Base-by-base conservation (phyloP, 2,113 vertebrate species). In the Bagarius yarrelli region DNA sequence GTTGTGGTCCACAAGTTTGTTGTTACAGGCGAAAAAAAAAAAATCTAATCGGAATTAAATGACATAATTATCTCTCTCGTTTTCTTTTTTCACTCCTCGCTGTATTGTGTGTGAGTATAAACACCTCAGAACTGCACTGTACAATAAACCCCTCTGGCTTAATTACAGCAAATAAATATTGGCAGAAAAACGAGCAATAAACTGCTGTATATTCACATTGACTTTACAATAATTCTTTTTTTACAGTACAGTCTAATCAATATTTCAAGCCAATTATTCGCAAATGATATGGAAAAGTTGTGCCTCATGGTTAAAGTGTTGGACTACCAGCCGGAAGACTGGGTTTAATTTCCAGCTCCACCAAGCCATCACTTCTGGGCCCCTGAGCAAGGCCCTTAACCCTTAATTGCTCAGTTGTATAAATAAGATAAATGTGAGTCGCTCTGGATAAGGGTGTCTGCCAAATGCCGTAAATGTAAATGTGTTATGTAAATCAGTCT, bases 181-280 rank as follows among this genome's bases (percentile, higher is more conserved):
- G 23, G 21, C 57, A 53, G 56, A 44, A 63, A 81, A 64, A 64
- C 27, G 9, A 60, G 34, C 52, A 59, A 53, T 44, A 81, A 81
- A 76, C 80, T 32, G 47, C 8, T 64, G 66, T 67, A 81, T 56
- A 66, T 36, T 63, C 30, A 74, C 70, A 55, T 14, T 11, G n/a
- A 74, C 71, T 55, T 74, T 66, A 75, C 50, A 47, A 60, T 55
- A 47, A 66, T 75, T 18, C 60, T 66, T 56, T 71, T 64, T 75
- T 81, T 73, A 63, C 56, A 73, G 69, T 73, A 19, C 21, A 59
- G 18, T n/a, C 21, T 69, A 63, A 40, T 73, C 79, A 16, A 81
- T 81, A 73, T 74, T 71, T 79, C 70, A 32, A 32, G 30, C 79
- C 57, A 60, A 73, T 72, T 73, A 80, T n/a, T n/a, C n/a, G n/a